These are phyloP conservation scores for Lobophora halterata DNA, from an alignment of 2,888 invertebrate species.

Conservation along the genomic window DNA sequence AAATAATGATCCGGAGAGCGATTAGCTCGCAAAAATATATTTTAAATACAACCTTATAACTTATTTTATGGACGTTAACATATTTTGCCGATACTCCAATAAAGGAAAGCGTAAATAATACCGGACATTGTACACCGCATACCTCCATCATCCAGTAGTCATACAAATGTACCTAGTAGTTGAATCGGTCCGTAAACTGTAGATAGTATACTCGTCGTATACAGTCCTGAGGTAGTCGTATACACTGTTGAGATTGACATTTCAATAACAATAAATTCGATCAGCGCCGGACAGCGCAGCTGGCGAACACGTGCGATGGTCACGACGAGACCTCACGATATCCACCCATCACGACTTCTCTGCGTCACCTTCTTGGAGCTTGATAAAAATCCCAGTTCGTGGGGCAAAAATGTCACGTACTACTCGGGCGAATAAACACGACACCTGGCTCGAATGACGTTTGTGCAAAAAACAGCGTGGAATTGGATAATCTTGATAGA, in stretches of 20 bases:
- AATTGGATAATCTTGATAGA: too few relatives aligned
- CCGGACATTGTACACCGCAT: constrained; percentile 8
- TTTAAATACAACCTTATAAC: constrained; percentile 7
- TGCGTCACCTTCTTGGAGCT: constrained; percentile 23
- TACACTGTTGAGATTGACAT: constrained; percentile 51
- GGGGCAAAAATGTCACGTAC: too few relatives aligned
- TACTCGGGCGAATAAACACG: too few relatives aligned
- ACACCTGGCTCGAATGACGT: too few relatives aligned
- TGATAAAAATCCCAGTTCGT: constrained; percentile 9
- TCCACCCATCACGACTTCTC: constrained; percentile 47
- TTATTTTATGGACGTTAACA: constrained; percentile 15
- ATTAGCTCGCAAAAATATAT: constrained; percentile 1
- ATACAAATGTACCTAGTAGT: constrained; percentile 1
- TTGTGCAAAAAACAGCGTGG: too few relatives aligned
- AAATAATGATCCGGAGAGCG: too few relatives aligned
- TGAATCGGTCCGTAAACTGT: constrained; percentile 6
- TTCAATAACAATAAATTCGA: constrained; percentile 58
- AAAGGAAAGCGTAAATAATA: constrained; percentile 12
- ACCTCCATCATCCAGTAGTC: constrained; percentile 12
- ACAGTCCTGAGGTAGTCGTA: constrained; percentile 20
- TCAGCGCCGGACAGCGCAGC: constrained; percentile 40
- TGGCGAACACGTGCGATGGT: constrained; percentile 66
- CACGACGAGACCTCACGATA: constrained; percentile 62
- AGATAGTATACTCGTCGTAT: constrained; percentile 9
- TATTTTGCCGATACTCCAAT: constrained; percentile 12